These are phyloP conservation scores for Whitmania pigra DNA, from an alignment of 1,140 invertebrate genomes.

Conservation along the genomic window DNA sequence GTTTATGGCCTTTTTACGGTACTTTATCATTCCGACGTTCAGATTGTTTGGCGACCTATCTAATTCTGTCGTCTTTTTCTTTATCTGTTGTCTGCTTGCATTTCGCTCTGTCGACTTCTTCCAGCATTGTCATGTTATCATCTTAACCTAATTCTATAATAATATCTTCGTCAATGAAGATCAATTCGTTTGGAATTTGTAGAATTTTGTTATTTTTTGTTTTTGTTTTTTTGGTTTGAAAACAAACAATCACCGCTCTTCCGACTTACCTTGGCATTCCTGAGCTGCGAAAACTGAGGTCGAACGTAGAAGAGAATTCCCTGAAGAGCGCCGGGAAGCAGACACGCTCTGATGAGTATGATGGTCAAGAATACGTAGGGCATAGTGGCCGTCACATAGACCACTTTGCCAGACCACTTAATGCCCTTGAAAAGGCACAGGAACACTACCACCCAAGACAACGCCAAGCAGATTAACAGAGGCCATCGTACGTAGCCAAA, in stretches of 20 bases:
- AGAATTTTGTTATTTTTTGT: no score
- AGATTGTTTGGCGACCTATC: no score
- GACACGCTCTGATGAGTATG: conserved; percentile 67
- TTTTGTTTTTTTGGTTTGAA: no score
- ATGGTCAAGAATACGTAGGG: conserved; percentile 80
- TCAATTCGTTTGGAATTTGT: no score
- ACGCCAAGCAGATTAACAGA: conserved; percentile 31
- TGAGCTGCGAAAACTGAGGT: conserved; percentile 19
- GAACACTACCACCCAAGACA: conserved; percentile 34
- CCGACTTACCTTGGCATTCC: conserved; percentile 13
- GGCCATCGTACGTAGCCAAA: conserved; percentile 32
- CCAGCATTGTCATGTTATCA: no score
- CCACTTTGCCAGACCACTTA: conserved; percentile 48
- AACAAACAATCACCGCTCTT: background rate
- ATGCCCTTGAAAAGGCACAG: conserved; percentile 37
- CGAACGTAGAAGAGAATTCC: conserved; percentile 70
- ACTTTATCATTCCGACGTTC: no score
- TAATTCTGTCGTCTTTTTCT: no score
- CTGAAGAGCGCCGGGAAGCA: conserved; percentile 62
- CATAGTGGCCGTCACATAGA: conserved; percentile 66
- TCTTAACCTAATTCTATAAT: no score
- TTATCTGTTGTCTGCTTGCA: no score
- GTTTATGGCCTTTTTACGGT: no score
- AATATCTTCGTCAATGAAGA: no score
- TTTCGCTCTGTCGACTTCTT: no score